Conservation (phyloP, 1,140 invertebrate species). For the Orius insidiosus region DNA sequence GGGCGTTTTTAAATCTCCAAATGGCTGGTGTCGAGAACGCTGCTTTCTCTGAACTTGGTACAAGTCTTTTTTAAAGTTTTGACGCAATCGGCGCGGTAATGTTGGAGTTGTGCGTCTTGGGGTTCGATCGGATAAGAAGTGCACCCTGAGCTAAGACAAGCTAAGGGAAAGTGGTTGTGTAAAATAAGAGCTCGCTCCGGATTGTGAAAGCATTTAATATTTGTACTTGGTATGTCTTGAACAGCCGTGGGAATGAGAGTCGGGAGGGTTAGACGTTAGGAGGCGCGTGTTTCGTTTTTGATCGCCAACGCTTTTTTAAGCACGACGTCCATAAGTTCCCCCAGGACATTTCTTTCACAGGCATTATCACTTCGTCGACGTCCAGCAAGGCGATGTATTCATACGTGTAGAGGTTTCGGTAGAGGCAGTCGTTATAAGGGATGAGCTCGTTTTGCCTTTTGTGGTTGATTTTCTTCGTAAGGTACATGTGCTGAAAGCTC, state of each 20-base stretch:
- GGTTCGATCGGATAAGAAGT: conserved; percentile 65
- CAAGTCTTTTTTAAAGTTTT: conserved; percentile 74
- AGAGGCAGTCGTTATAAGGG: conserved; percentile 92
- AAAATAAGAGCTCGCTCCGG: conserved; percentile 72
- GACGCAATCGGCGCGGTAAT: conserved; percentile 84
- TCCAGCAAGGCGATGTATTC: conserved; percentile 80
- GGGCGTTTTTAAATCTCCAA: conserved; percentile 66
- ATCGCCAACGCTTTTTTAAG: conserved; percentile 46
- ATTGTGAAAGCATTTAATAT: conserved; percentile 89
- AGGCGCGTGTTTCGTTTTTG: conserved; percentile 58
- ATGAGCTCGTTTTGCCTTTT: conserved; percentile 90
- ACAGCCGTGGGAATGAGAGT: conserved; percentile 62
- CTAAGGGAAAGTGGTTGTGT: conserved; percentile 84
- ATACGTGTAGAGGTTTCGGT: conserved; percentile 80
- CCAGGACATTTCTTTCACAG: conserved; percentile 59
- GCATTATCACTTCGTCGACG: conserved; percentile 91
- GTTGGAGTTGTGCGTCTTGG: conserved; percentile 76
- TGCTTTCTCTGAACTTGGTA: conserved; percentile 62
- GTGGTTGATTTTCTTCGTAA: conserved; percentile 75
- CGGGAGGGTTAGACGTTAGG: conserved; percentile 91
- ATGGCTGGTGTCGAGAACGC: conserved; percentile 70
- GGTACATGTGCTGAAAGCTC: conserved; percentile 70
- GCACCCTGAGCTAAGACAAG: conserved; percentile 68
- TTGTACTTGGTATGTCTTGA: conserved; percentile 75
- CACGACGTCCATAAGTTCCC: conserved; percentile 54